Conservation (phyloP, 2,888 invertebrate species). For the Vandiemenella viatica region DNA sequence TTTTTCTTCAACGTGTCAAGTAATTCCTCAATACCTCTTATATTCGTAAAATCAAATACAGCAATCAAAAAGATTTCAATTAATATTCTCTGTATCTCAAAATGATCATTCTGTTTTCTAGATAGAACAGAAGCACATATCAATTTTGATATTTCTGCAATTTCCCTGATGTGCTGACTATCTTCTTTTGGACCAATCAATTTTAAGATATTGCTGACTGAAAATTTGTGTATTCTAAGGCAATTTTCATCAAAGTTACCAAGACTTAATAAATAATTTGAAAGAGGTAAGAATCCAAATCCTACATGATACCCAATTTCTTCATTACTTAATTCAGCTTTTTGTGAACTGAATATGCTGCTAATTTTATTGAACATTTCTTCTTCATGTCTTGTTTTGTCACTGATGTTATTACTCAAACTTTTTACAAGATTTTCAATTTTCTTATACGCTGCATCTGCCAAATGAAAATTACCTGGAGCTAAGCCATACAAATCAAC, state of each 20-base stretch:
- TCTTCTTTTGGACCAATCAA: neutral
- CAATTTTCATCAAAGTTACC: neutral
- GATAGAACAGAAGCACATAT: neutral
- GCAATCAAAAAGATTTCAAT: constrained; percentile 9
- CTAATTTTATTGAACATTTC: too few species aligned
- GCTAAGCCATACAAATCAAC: too few species aligned
- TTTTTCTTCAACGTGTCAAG: neutral
- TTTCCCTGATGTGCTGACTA: neutral
- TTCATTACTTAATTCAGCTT: neutral
- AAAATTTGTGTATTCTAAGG: neutral
- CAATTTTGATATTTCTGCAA: too few species aligned
- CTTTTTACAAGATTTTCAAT: constrained; percentile 10
- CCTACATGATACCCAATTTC: neutral
- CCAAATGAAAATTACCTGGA: neutral
- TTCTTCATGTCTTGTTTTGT: constrained; percentile 10
- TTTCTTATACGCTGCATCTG: neutral
- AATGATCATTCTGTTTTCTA: too few species aligned
- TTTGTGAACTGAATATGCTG: constrained; percentile 4
- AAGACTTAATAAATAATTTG: neutral
- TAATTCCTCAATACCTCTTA: constrained; percentile 9
- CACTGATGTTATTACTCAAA: constrained; percentile 7
- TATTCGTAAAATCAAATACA: constrained; percentile 8
- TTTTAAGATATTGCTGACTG: neutral
- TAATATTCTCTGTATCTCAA: neutral
- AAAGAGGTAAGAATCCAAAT: neutral